phyloP scores from a whole-genome alignment of 2,797 vertebrate genomes.

The Echeneis naucrates region DNA sequence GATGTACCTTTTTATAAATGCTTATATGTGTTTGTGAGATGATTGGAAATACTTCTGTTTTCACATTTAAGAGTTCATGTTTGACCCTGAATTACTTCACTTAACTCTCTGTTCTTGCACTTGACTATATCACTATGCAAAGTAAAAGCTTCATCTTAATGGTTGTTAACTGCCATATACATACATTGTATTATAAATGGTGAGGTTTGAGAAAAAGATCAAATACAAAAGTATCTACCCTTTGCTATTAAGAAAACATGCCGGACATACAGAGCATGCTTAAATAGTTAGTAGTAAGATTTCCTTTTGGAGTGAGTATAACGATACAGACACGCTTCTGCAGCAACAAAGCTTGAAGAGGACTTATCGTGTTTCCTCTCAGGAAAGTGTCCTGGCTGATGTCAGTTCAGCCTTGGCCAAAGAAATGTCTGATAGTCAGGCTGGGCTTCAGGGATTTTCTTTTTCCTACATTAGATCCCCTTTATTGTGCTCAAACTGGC shows the following conservation, averaged over 20 bases:
- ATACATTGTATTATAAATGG: not conserved
- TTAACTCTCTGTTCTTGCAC: no score
- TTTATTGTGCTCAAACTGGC: constrained; percentile 26
- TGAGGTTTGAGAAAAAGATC: not conserved
- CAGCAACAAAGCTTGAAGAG: constrained; percentile 43
- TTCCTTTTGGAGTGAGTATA: constrained; percentile 38
- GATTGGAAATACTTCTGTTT: not conserved
- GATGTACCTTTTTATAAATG: no score
- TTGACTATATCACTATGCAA: not conserved
- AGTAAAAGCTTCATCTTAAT: no score
- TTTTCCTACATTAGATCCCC: constrained; percentile 52
- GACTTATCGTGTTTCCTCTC: constrained; percentile 74
- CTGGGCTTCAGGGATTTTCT: constrained; percentile 63
- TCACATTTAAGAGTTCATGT: not conserved
- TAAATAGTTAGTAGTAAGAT: constrained; percentile 15
- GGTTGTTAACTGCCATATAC: not conserved
- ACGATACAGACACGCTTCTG: constrained; percentile 18
- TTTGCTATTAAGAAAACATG: constrained; percentile 11
- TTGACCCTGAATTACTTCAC: no score
- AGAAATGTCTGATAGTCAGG: constrained; percentile 58
- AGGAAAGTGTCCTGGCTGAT: constrained; percentile 73
- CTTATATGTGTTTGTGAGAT: not conserved
- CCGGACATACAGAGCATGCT: not conserved
- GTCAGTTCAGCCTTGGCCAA: constrained; percentile 63
- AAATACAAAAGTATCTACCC: not conserved